phyloP scores from a whole-genome alignment of 2,888 invertebrate species.

The Agrenia bidenticulata region DNA sequence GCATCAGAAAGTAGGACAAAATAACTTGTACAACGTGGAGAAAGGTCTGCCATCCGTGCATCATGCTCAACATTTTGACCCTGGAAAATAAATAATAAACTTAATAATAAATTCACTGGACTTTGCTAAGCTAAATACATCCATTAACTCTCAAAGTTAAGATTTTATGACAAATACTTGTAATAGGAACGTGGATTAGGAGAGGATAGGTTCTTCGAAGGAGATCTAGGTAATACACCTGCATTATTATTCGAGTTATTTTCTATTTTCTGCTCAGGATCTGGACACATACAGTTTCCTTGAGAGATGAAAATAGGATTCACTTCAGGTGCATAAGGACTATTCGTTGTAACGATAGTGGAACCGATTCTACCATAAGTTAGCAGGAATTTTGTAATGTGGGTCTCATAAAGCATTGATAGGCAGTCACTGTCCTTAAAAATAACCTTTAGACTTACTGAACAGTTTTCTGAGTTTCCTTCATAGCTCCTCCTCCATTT shows the following conservation, averaged over 20 bases:
- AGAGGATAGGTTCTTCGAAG: too few relatives aligned
- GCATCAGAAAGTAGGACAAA: slow-evolving; percentile 89
- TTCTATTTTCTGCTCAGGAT: background rate
- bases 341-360: slow-evolving; percentile 26
- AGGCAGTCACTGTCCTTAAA: too few relatives aligned
- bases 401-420: too few relatives aligned
- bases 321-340: slow-evolving; percentile 28
- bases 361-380: background rate
- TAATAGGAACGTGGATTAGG: background rate
- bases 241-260: slow-evolving; percentile 8
- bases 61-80: slow-evolving; percentile 77
- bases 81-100: slow-evolving; percentile 60
- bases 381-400: too few relatives aligned
- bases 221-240: too few relatives aligned
- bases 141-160: too few relatives aligned
- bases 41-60: slow-evolving; percentile 82
- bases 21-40: slow-evolving; percentile 87
- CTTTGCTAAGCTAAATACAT: too few relatives aligned
- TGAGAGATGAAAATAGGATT: slow-evolving; percentile 40
- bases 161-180: too few relatives aligned
- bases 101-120: background rate
- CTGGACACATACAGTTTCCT: slow-evolving; percentile 34
- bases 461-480: slow-evolving; percentile 59
- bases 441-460: slow-evolving; percentile 48
- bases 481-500: slow-evolving; percentile 65